Evolutionary conservation across 1,140 invertebrate genomes (phyloP), one percentile per base, ranked within the genome.

Genomic region (Drosophila grimshawi): DNA sequence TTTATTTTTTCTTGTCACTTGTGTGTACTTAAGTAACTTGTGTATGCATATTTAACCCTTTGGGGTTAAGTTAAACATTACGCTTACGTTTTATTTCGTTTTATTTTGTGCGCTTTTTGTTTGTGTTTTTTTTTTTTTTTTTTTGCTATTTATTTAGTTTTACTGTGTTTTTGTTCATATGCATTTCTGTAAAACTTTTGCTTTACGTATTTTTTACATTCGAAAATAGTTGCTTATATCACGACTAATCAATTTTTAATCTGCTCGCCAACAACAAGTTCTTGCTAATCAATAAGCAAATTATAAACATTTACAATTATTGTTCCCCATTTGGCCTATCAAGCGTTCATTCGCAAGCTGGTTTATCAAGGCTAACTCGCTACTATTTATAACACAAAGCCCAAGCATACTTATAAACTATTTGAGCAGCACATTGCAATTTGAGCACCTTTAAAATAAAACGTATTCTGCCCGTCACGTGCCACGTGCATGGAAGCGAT

Each of bases 291-390:
- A 83, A 79, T 78, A 74, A 78, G 78, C 69, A 86, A 82, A 89
- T 83, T 88, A 78, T 83, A 83, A 88, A 83, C 80, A 88, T 88
- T 88, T 88, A 88, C 81, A 88, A 86, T 83, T 80, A 86, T 66
- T 74, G 55, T n/a, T 41, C 35, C n/a, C 35, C 19, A 37, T 63
- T 68, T 32, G 65, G 72, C 76, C 80, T 86, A 86, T 86, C 83
- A 78, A 75, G 57, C 49, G 19, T 8, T 27, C 27, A 30, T n/a
- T 62, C 35, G 35, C 52, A 59, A 69, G 73, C 48, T 62, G 43
- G 67, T 68, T 83, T 88, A 86, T 83, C 85, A 86, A 80, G 76
- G 79, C 79, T 67, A 78, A 35, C 48, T 10, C 29, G 33, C 49
- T 33, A 55, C 82, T 82, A 81, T 88, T 86, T 76, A 67, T 86